Base-by-base conservation (phyloP, 2,113 vertebrate species). In the Felis chaus region DNA sequence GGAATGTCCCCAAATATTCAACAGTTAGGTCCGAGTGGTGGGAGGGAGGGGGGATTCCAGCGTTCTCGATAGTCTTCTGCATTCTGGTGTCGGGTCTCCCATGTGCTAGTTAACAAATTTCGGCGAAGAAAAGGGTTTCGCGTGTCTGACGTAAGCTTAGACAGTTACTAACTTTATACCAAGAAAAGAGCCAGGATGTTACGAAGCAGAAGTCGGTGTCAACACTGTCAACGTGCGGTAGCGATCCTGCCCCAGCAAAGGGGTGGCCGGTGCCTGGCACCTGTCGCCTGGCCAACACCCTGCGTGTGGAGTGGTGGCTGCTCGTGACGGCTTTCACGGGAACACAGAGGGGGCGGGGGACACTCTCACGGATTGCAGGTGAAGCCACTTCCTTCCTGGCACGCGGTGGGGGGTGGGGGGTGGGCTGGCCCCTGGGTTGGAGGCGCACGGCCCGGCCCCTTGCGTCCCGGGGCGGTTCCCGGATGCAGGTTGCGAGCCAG, bases 401-500 rank as follows among this genome's bases (percentile, higher is more conserved):
- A 39, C 45, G 5, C 0, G 5, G 53, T 4, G 0, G 55, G 55
- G 19, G 9, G n/a, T 0, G 5, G 25, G 25, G 39, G 18, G 7
- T 45, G 45, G 45, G 19, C 61, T 27, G 2, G 3, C 5, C n/a
- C 36, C 29, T 9, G 0, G 1, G 33, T 41, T 4, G 57, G 5
- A 36, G 41, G 55, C 55, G 45, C 45, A 53, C 0, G 0, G 66
- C 29, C 1, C 4, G 5, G 18, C 19, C 48, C 15, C 23, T 18
- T 4, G 1, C 1, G 45, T 16, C 63, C 3, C 18, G 0, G 31
- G 71, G 33, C 0, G 3, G 45, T 9, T 36, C 21, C 25, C 1
- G 63, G 71, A 29, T 6, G 0, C 0, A 3, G 41, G 11, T 29
- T 15, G 11, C 1, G 39, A 15, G 29, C 31, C 0, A 7, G 41